Evolutionary conservation across 2,797 vertebrate genomes (phyloP).

Genomic region (Columba guinea): DNA sequence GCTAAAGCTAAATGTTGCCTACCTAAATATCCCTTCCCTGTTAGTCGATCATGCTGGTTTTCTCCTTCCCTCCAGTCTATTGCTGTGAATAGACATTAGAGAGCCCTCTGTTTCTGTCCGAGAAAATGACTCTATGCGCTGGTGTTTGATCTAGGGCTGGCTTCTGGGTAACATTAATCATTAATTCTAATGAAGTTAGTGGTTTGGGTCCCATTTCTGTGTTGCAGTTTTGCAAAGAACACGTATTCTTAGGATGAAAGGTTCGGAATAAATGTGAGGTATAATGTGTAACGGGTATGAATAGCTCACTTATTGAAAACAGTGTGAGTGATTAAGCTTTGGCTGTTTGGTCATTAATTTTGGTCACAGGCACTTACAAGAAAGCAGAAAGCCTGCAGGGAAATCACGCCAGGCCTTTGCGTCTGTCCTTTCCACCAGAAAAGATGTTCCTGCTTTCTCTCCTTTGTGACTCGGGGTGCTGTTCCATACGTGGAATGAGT

Average conservation of each 20-base stretch:
- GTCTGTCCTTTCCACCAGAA: neutral
- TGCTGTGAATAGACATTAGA: neutral
- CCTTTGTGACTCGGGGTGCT: neutral
- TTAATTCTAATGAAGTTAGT: slow-evolving; percentile 11
- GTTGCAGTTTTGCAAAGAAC: neutral
- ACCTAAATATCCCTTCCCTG: neutral
- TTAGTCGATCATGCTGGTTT: neutral
- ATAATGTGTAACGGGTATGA: neutral
- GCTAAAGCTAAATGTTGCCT: neutral
- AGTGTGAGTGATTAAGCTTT: slow-evolving; percentile 17
- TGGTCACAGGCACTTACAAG: slow-evolving; percentile 6
- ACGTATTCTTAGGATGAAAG: neutral
- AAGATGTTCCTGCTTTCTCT: neutral
- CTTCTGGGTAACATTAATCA: neutral
- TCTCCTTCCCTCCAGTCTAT: neutral
- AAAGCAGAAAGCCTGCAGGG: neutral
- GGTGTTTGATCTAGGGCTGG: neutral
- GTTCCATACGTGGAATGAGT: neutral
- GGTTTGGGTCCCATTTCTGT: neutral
- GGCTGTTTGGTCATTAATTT: slow-evolving; percentile 19
- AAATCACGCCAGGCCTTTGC: neutral
- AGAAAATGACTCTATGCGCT: neutral
- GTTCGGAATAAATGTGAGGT: neutral
- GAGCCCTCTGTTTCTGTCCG: neutral
- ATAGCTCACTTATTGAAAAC: neutral